These are phyloP conservation scores for Cassiopea andromeda DNA, from an alignment of 30 jellyfish, hydroid and myxozoan genomes.

Conservation along the genomic window DNA sequence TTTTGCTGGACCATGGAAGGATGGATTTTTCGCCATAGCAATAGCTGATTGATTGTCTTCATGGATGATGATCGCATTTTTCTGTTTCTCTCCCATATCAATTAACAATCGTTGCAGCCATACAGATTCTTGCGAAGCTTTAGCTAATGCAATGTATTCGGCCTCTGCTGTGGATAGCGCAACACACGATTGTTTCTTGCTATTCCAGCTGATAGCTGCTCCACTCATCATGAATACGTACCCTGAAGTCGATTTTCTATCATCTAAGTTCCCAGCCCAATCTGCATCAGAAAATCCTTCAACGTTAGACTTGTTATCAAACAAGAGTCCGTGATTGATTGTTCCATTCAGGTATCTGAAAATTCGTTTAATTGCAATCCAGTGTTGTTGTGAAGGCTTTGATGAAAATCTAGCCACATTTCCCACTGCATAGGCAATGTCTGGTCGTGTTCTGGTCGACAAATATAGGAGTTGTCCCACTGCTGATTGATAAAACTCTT, in stretches of 20 bases:
- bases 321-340: conserved; percentile 10
- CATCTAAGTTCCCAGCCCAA: conserved; percentile 25
- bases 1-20: too few species aligned
- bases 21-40: background rate
- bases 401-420: conserved; percentile 21
- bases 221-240: conserved; percentile 15
- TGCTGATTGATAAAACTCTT: background rate
- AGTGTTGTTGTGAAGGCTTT: conserved; percentile 46
- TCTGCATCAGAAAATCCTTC: conserved; percentile 50
- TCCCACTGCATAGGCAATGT: conserved; percentile 19
- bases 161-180: too few species aligned
- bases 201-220: conserved; percentile 22
- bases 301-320: background rate
- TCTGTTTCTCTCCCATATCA: background rate
- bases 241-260: conserved; percentile 33
- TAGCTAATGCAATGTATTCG: conserved; percentile 3
- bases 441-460: conserved; percentile 31
- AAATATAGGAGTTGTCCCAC: conserved; percentile 15
- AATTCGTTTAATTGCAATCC: conserved; percentile 42
- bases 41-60: too few species aligned
- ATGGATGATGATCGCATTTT: background rate
- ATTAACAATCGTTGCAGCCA: background rate
- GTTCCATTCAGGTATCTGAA: conserved; percentile 19
- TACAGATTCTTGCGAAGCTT: background rate
- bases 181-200: conserved; percentile 18